Conservation (phyloP, 2,797 vertebrate species). For the Hyperoplus immaculatus region DNA sequence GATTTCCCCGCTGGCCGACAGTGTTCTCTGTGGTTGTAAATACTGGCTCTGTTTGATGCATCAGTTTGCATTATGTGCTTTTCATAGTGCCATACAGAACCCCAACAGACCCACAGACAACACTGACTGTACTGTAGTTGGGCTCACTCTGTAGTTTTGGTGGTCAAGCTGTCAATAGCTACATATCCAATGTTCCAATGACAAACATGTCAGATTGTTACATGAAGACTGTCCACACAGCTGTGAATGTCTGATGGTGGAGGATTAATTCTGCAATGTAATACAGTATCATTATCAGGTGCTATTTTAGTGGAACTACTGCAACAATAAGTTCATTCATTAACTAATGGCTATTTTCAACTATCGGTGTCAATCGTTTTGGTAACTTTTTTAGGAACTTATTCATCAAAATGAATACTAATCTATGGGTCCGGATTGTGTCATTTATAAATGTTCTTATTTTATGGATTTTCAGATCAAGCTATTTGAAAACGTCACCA, state of each 20-base stretch:
- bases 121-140: neutral
- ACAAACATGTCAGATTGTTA: neutral
- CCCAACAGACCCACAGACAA: constrained; percentile 18
- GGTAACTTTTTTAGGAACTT: neutral
- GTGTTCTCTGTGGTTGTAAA: constrained; percentile 29
- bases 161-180: neutral
- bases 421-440: no score
- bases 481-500: neutral
- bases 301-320: neutral
- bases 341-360: no score
- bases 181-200: neutral
- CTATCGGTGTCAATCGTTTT: neutral
- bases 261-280: neutral
- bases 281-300: neutral
- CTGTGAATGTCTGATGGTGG: neutral
- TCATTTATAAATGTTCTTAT: neutral
- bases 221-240: neutral
- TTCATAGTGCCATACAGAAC: constrained; percentile 16
- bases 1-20: neutral
- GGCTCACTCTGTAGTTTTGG: neutral
- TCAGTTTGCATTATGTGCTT: constrained; percentile 49
- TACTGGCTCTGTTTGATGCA: constrained; percentile 15
- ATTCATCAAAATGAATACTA: neutral
- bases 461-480: neutral
- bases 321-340: neutral